Conservation (phyloP, 2,113 vertebrate species). For the Seriola dumerili region DNA sequence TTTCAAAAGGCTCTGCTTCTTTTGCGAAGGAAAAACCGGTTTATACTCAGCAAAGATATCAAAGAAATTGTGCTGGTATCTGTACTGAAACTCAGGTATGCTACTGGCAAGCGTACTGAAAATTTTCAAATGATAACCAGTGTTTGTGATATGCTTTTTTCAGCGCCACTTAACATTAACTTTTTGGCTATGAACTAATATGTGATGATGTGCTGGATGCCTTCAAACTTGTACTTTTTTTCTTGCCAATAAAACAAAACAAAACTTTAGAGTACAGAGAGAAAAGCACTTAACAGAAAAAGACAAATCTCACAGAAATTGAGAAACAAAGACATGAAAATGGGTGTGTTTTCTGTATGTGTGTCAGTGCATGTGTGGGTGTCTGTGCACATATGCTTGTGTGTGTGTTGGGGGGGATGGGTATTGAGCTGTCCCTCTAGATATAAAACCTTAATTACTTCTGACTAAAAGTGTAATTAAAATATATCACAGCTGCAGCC, state of each 20-base stretch:
- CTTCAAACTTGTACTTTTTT: neutral
- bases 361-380: constrained; percentile 16
- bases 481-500: constrained; percentile 91
- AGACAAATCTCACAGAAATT: neutral
- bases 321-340: constrained; percentile 15
- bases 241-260: constrained; percentile 2
- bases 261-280: neutral
- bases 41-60: neutral
- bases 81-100: neutral
- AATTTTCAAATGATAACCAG: neutral
- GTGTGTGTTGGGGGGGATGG: constrained; percentile 45
- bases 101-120: neutral
- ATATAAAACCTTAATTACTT: constrained; percentile 94
- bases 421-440: constrained; percentile 82
- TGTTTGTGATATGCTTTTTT: neutral
- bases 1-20: neutral
- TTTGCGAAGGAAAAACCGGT: neutral
- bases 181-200: neutral
- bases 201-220: neutral
- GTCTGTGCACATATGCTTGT: constrained; percentile 7
- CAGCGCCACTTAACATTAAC: neutral
- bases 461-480: constrained; percentile 97
- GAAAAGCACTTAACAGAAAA: neutral
- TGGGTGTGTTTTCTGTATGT: constrained; percentile 6
- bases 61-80: constrained; percentile 2